phyloP scores from a whole-genome alignment of 2,888 invertebrate species.

The Ophion ventricosus region DNA sequence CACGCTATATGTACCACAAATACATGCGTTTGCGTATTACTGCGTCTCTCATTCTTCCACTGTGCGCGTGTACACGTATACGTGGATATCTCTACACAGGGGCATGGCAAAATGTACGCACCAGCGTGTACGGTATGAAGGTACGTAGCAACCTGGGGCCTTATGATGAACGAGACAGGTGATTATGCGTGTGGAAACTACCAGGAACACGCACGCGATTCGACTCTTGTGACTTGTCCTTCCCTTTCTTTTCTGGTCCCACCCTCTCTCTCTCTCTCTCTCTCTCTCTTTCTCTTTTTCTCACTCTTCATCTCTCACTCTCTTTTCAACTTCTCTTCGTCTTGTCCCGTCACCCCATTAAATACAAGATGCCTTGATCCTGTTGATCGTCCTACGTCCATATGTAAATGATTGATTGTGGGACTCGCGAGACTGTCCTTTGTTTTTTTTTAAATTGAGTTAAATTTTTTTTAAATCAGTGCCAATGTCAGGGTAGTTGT shows the following conservation, averaged over 20 bases:
- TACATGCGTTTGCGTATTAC: slow-evolving; percentile 8
- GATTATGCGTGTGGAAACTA: slow-evolving; percentile 82
- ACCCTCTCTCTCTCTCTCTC: slow-evolving; percentile 55
- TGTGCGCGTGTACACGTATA: slow-evolving; percentile 18
- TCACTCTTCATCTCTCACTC: slow-evolving; percentile 20
- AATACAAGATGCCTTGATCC: slow-evolving; percentile 64
- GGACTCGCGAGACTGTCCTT: slow-evolving; percentile 32
- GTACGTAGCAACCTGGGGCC: slow-evolving; percentile 64
- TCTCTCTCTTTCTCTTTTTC: slow-evolving; percentile 46
- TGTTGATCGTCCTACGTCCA: slow-evolving; percentile 50
- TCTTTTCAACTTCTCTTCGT: slow-evolving; percentile 15
- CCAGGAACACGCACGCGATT: slow-evolving; percentile 72
- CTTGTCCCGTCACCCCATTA: slow-evolving; percentile 48
- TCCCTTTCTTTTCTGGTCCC: slow-evolving; percentile 50
- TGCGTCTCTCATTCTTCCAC: slow-evolving; percentile 14
- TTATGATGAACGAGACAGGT: slow-evolving; percentile 83
- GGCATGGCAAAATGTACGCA: slow-evolving; percentile 31
- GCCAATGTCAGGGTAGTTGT: no score
- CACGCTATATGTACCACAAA: slow-evolving; percentile 32
- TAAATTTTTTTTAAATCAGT: no score
- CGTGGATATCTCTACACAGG: not conserved
- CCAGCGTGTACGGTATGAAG: slow-evolving; percentile 41
- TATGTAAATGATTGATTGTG: not conserved
- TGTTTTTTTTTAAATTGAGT: slow-evolving; percentile 14
- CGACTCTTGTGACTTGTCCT: slow-evolving; percentile 53